Percentiles rank a stretch among this genome's conserved stretches.
These are phyloP conservation scores for Myotis davidii DNA, from an alignment of 2,113 vertebrate genomes.

Conservation along the genomic window DNA sequence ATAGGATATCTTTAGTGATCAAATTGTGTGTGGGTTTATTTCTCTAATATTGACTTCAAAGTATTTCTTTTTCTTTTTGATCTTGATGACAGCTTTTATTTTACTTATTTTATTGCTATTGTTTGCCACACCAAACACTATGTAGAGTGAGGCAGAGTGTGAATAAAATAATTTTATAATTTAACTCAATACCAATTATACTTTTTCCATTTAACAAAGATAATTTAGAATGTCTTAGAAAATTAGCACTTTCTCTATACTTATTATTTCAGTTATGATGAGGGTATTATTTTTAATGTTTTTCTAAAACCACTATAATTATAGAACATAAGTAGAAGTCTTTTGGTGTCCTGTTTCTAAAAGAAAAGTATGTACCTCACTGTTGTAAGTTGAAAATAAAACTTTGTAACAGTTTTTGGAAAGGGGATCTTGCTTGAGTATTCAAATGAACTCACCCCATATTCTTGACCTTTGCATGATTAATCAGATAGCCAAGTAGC, in stretches of 20 bases:
- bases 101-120: not conserved
- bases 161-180: conserved; percentile 54
- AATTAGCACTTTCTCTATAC: conserved; percentile 45
- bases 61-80: not conserved
- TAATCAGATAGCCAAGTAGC: conserved; percentile 46
- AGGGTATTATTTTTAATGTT: not conserved
- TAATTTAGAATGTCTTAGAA: conserved; percentile 58
- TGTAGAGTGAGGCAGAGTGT: not conserved
- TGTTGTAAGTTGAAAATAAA: conserved; percentile 52
- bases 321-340: not conserved
- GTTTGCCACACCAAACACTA: conserved; percentile 20
- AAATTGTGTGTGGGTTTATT: not conserved
- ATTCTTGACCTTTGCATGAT: conserved; percentile 70
- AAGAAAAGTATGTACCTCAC: conserved; percentile 14
- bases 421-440: conserved; percentile 52
- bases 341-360: conserved; percentile 20
- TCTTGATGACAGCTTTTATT: conserved; percentile 35
- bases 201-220: conserved; percentile 11
- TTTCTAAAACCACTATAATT: not conserved
- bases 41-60: conserved; percentile 31
- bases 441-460: conserved; percentile 57
- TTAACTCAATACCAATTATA: conserved; percentile 47
- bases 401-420: conserved; percentile 46
- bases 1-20: conserved; percentile 7
- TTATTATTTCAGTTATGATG: conserved; percentile 40